Conservation (phyloP, 2,113 vertebrate genomes). For the Protobothrops flavoviridis region DNA sequence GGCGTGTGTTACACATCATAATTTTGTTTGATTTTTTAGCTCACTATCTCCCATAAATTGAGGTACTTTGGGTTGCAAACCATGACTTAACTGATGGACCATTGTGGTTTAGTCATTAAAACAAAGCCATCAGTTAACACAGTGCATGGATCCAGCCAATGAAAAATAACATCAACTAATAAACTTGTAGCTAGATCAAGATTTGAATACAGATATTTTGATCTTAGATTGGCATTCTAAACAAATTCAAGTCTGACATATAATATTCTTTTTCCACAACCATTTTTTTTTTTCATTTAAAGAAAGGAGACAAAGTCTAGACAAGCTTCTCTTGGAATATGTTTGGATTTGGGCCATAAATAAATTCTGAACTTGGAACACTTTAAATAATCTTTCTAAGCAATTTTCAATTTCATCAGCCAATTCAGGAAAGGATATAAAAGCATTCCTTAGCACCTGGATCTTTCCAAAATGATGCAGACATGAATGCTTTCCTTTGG, state of each 20-base stretch:
- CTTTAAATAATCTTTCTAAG: neutral
- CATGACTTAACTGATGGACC: neutral
- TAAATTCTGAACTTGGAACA: neutral
- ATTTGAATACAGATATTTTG: neutral
- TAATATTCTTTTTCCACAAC: neutral
- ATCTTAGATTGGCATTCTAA: neutral
- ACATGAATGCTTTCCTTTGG: neutral
- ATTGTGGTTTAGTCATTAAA: neutral
- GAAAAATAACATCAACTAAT: neutral
- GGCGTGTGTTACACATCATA: neutral
- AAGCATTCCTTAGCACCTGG: neutral
- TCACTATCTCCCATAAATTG: neutral
- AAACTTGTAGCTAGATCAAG: neutral
- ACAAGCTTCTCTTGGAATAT: neutral
- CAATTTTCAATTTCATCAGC: neutral
- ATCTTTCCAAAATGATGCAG: neutral
- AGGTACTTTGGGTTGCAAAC: neutral
- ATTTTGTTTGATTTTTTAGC: neutral
- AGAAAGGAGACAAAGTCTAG: too few species aligned
- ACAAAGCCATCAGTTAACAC: neutral
- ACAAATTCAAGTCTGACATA: neutral
- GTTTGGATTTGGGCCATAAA: neutral
- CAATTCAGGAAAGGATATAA: neutral
- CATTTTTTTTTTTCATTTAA: too few species aligned
- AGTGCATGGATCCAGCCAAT: neutral